phyloP scores from a whole-genome alignment of 1,140 invertebrate species.

The Probaryconus sp. region DNA sequence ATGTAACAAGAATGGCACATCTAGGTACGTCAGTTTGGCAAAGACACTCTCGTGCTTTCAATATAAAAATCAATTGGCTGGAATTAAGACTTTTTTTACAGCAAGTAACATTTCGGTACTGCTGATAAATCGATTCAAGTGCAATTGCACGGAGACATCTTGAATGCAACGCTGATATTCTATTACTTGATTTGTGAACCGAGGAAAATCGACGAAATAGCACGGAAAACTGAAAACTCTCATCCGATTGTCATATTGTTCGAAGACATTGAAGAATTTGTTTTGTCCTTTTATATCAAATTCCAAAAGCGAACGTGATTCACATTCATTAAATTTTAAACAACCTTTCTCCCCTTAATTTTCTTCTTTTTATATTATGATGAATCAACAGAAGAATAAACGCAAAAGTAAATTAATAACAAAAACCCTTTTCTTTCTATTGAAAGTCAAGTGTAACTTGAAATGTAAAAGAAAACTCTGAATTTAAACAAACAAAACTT shows the following conservation, averaged over 20 bases:
- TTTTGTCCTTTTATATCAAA: constrained; percentile 32
- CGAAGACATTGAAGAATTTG: constrained; percentile 29
- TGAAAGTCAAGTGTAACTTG: too few relatives aligned
- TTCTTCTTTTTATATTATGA: too few relatives aligned
- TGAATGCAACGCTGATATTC: constrained; percentile 56
- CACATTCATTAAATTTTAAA: neutral
- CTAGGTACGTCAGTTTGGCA: constrained; percentile 28
- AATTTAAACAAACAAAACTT: too few relatives aligned
- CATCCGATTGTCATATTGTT: constrained; percentile 62
- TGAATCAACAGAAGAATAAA: too few relatives aligned
- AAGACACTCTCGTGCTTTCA: constrained; percentile 17
- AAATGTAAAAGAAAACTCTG: too few relatives aligned
- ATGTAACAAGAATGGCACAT: constrained; percentile 10
- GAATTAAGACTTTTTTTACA: constrained; percentile 59
- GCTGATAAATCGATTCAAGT: constrained; percentile 55
- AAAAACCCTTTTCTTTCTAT: too few relatives aligned
- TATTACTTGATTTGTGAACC: constrained; percentile 57
- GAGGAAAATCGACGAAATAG: constrained; percentile 58
- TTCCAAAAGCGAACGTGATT: constrained; percentile 5
- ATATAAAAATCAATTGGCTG: constrained; percentile 53
- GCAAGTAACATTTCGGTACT: constrained; percentile 47
- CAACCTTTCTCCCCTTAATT: too few relatives aligned
- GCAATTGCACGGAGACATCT: constrained; percentile 56
- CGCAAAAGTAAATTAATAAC: too few relatives aligned
- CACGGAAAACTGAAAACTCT: constrained; percentile 58